A percentile compares a stretch with the other conserved stretches of the same genome.
Evolutionary conservation across 1,140 invertebrate genomes (phyloP).

Genomic region (Brachionus sp.): DNA sequence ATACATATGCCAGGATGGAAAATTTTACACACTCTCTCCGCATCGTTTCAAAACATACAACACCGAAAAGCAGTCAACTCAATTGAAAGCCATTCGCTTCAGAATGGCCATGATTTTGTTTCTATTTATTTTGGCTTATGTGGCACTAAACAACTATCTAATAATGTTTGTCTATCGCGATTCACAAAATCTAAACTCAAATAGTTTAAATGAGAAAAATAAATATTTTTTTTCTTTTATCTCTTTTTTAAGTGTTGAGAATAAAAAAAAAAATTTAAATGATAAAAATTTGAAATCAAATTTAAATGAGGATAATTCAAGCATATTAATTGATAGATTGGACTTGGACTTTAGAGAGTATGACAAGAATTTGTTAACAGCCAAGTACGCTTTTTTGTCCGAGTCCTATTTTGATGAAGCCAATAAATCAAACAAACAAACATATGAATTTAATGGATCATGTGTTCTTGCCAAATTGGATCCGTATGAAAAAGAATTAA

Average conservation of each 20-base stretch:
- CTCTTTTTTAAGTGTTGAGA: neutral
- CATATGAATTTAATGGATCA: neutral
- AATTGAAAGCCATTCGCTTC: neutral
- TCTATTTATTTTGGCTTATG: neutral
- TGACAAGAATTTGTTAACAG: neutral
- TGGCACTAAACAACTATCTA: neutral
- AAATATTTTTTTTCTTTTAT: neutral
- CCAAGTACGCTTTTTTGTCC: neutral
- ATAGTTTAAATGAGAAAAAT: neutral
- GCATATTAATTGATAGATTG: neutral
- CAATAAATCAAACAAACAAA: neutral
- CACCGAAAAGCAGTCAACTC: neutral
- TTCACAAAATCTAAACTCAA: neutral
- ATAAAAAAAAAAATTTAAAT: neutral
- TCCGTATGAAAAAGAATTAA: slow-evolving; percentile 10
- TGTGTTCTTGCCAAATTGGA: slow-evolving; percentile 32
- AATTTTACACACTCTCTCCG: neutral
- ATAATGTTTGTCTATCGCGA: slow-evolving; percentile 25
- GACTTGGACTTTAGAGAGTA: neutral
- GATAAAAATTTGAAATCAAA: neutral
- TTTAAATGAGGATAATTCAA: neutral
- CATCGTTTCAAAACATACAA: neutral
- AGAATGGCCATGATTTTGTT: neutral
- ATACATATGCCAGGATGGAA: slow-evolving; percentile 17
- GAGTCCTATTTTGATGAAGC: neutral